Evolutionary conservation across 2,113 vertebrate species (phyloP), one percentile per base, ranked within the genome.

Genomic region (Vulpes lagopus): DNA sequence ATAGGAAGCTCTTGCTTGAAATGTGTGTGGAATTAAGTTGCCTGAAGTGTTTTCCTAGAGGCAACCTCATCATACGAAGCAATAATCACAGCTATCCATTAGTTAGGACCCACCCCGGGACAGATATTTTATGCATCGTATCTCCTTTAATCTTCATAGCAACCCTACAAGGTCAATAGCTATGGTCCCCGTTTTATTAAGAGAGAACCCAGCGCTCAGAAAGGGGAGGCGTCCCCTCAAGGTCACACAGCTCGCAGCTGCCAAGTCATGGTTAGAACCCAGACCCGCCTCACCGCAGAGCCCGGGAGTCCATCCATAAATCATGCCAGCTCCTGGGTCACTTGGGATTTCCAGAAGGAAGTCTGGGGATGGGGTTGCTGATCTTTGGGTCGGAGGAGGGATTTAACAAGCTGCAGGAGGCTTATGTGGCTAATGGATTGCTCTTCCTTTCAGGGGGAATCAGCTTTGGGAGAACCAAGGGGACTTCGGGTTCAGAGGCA

Each of bases 401-500:
- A 3, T 67, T 95, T 57, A 62, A 67, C 65, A 38, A 4, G 43
- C 49, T 35, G 53, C 0, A 1, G 0, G 17, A 60, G 16, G 4
- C 49, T 59, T 27, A 9, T 4, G 38, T 89, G 35, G 86, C 96
- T 98, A 64, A 98, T 15, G 1, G 76, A 25, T 17, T 19, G 16
- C 94, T 74, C 91, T 98, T 97, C 53, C 79, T 94, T 43, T 20
- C 97, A 99, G 99, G 99, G 96, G 99, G 99, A 71, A 99, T 99
- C 11, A 99, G 99, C 89, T 99, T 99, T 82, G 99, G 99, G 53
- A 99, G 99, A 98, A 98, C 99, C 97, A 99, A 99, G 97, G 99
- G 99, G 16, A 99, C 99, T 53, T 99, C 99, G 0, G 99, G 99
- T 62, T 99, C 99, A 0, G 99, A 99, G 92, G 99, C 99, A 0